Evolutionary conservation across 1,140 invertebrate genomes (phyloP).

Genomic region (Paralvinella palmiformis): DNA sequence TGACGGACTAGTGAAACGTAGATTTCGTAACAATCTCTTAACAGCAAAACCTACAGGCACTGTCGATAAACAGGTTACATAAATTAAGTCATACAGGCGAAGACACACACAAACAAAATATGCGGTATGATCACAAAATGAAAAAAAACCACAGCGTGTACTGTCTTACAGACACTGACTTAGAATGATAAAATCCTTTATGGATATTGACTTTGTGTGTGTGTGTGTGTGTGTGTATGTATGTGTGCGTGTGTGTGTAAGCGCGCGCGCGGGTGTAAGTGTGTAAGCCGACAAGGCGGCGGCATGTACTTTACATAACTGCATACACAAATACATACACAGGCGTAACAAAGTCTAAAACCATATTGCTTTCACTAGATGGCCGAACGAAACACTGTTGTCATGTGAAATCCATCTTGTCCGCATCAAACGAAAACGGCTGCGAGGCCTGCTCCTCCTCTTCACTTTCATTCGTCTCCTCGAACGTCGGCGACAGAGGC

Average conservation of each 20-base stretch:
- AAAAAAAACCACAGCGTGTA: no score
- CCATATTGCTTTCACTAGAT: background rate
- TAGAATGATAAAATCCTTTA: no score
- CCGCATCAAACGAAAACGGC: background rate
- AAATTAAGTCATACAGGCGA: no score
- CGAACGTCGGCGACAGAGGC: slow-evolving; percentile 16
- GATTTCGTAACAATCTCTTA: no score
- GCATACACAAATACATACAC: background rate
- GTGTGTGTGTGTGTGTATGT: background rate
- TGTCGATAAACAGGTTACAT: no score
- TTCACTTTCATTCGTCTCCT: slow-evolving; percentile 11
- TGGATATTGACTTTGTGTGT: slow-evolving; percentile 3
- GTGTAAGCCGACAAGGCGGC: background rate
- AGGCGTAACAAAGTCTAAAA: background rate
- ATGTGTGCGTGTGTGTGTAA: background rate
- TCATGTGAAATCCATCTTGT: background rate
- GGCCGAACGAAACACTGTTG: background rate
- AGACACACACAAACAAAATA: no score
- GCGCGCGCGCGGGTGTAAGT: background rate
- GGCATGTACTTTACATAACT: background rate
- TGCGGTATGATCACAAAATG: no score
- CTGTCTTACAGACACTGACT: no score
- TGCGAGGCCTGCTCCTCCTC: background rate
- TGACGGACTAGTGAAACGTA: no score
- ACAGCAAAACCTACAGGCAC: no score